Percentiles rank a stretch among this genome's conserved stretches.
Conservation (phyloP, 2,113 vertebrate species). For the Octodon degus region DNA sequence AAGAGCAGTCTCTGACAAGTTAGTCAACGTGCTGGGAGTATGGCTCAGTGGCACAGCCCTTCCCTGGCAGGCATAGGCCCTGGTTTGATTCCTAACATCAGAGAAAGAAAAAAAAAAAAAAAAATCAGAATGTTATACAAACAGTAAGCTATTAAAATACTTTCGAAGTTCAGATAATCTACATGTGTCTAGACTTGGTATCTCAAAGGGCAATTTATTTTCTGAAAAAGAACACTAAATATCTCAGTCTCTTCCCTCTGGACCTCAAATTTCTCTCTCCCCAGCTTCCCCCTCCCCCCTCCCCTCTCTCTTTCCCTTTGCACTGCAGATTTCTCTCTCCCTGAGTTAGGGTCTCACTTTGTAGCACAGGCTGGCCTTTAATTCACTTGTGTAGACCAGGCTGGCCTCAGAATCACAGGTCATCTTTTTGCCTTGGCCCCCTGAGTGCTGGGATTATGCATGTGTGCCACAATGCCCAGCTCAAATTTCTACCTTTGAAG, state of each 20-base stretch:
- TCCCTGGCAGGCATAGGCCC: not conserved
- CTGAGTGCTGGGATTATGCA: not conserved
- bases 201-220: not conserved
- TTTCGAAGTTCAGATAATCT: conserved; percentile 45
- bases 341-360: not conserved
- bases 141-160: not conserved
- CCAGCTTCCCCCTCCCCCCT: too few relatives aligned
- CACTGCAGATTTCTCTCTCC: not conserved
- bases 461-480: not conserved
- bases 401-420: not conserved
- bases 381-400: too few relatives aligned
- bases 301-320: not conserved
- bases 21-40: not conserved
- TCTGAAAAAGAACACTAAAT: conserved; percentile 52
- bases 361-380: not conserved
- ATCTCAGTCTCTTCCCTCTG: conserved; percentile 41
- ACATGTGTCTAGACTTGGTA: not conserved
- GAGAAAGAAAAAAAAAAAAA: not conserved
- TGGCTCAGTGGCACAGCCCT: not conserved
- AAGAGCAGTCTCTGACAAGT: conserved; percentile 25
- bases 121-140: not conserved
- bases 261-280: conserved; percentile 12
- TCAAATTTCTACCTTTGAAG: conserved; percentile 46
- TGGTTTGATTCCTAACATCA: not conserved
- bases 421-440: not conserved